Conservation (phyloP, 2,797 vertebrate species). For the Acanthiza pusilla region DNA sequence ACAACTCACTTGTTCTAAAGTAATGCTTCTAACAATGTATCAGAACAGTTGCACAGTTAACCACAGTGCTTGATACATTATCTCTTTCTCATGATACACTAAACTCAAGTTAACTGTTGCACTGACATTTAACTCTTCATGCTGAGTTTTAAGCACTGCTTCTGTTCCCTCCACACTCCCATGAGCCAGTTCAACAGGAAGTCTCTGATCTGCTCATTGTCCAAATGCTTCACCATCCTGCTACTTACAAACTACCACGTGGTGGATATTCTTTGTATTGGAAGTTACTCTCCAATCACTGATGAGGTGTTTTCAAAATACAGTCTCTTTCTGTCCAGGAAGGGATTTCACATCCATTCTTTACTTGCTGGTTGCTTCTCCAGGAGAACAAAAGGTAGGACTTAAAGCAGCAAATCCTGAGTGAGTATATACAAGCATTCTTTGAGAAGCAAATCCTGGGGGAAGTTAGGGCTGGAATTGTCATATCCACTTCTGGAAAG, state of each 20-base stretch:
- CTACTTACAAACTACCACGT: not conserved
- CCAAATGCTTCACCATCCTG: not conserved
- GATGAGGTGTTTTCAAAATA: not conserved
- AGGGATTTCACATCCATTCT: not conserved
- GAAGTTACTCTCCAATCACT: not conserved
- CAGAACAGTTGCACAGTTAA: not conserved
- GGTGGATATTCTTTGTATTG: not conserved
- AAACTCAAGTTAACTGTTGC: not conserved
- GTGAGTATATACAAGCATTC: not conserved
- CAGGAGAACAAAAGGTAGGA: not conserved
- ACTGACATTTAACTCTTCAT: not conserved
- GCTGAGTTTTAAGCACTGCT: not conserved
- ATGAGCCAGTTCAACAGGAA: not conserved
- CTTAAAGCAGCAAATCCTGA: not conserved
- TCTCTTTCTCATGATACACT: not conserved
- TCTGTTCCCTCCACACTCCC: not conserved
- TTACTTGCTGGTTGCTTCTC: not conserved
- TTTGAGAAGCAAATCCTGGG: not conserved
- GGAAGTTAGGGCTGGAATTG: not conserved
- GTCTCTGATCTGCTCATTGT: not conserved
- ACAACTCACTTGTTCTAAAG: accelerated
- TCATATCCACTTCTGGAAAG: not conserved
- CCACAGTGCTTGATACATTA: not conserved
- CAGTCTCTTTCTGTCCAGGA: not conserved
- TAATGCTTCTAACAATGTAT: not conserved